Percentiles rank a stretch among this genome's conserved stretches.
phyloP scores from a whole-genome alignment of 2,113 vertebrate species.

The Archilochus colubris region DNA sequence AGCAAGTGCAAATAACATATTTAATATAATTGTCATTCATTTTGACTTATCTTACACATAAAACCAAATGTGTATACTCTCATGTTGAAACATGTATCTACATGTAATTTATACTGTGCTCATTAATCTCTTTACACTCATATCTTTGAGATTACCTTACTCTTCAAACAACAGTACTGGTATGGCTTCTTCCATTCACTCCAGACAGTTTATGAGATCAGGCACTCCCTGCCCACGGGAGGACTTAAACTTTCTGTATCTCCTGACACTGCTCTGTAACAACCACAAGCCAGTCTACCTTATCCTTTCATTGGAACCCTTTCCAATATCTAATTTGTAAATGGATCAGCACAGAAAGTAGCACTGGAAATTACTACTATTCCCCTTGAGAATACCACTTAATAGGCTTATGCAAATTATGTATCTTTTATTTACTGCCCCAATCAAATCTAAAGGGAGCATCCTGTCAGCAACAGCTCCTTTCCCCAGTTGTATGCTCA shows the following conservation, averaged over 20 bases:
- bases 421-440: conserved; percentile 58
- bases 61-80: not conserved
- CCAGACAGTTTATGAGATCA: not conserved
- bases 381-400: conserved; percentile 56
- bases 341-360: conserved; percentile 47
- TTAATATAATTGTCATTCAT: not conserved
- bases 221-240: not conserved
- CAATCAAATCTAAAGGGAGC: conserved; percentile 52
- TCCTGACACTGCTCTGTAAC: not conserved
- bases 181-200: not conserved
- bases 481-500: not conserved
- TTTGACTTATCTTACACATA: not conserved
- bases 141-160: not conserved
- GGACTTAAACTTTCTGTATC: not conserved
- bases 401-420: conserved; percentile 68
- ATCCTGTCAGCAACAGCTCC: conserved; percentile 30
- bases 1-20: not conserved
- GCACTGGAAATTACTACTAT: conserved; percentile 34
- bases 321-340: conserved; percentile 30
- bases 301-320: not conserved
- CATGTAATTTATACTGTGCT: not conserved
- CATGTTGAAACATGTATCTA: not conserved
- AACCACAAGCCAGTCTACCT: not conserved
- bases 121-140: not conserved
- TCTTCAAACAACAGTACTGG: not conserved